phyloP scores from a whole-genome alignment of 1,140 invertebrate species.

The Globodera ellingtonae region DNA sequence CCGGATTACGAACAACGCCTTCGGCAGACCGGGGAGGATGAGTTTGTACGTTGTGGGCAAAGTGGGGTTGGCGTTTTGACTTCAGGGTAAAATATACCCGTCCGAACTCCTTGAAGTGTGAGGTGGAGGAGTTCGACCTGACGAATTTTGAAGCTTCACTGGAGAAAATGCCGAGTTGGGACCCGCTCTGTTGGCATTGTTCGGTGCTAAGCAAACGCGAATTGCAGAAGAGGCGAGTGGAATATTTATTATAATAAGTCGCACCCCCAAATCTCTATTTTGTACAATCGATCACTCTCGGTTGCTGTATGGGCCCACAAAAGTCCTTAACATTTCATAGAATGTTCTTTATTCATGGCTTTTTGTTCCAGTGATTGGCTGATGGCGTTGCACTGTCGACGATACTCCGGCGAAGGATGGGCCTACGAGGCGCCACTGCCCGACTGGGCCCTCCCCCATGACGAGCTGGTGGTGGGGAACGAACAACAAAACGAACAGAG shows the following conservation, averaged over 20 bases:
- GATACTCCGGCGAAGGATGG: conserved; percentile 56
- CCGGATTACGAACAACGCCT: conserved; percentile 49
- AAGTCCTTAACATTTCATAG: too few relatives aligned
- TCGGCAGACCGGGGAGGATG: conserved; percentile 31
- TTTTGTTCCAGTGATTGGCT: conserved; percentile 26
- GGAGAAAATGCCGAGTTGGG: background rate
- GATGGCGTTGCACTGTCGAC: conserved; percentile 54
- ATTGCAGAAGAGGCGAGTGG: conserved; percentile 1
- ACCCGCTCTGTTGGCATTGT: conserved; percentile 30
- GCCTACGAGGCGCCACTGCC: conserved; percentile 53
- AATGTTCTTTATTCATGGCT: background rate
- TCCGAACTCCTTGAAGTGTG: conserved; percentile 2
- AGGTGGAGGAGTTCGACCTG: conserved; percentile 12
- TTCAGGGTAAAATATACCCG: background rate
- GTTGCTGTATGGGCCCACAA: too few relatives aligned
- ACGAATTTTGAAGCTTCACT: background rate
- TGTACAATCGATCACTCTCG: too few relatives aligned
- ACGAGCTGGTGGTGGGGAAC: conserved; percentile 1
- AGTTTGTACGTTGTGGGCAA: conserved; percentile 23
- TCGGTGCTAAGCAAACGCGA: conserved; percentile 9
- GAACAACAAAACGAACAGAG: background rate
- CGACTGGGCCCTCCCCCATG: conserved; percentile 48
- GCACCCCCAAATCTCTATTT: too few relatives aligned
- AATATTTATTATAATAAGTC: too few relatives aligned
- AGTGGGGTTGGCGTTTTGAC: background rate